phyloP scores from a whole-genome alignment of 2,888 invertebrate species.

The Macropis europaea region DNA sequence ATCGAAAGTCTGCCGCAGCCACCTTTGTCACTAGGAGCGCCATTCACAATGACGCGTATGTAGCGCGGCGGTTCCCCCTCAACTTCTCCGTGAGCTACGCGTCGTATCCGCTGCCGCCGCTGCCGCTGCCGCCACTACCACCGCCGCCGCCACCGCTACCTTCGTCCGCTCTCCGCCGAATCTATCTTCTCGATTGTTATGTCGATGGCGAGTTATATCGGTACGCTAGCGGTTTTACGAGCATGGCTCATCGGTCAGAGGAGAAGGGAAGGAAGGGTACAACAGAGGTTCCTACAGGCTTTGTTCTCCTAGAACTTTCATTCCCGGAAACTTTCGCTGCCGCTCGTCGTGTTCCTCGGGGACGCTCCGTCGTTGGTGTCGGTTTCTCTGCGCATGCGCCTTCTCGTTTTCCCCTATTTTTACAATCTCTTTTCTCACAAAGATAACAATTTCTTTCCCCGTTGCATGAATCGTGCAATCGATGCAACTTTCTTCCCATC shows the following conservation, averaged over 20 bases:
- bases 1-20: constrained; percentile 36
- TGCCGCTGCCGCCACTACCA: constrained; percentile 14
- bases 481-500: not conserved
- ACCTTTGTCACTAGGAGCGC: constrained; percentile 51
- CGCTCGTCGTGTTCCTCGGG: constrained; percentile 41
- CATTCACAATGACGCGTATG: constrained; percentile 49
- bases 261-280: constrained; percentile 52
- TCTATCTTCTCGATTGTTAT: not conserved
- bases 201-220: too few relatives aligned
- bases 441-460: not conserved
- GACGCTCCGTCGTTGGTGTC: constrained; percentile 44
- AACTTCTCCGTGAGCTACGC: too few relatives aligned
- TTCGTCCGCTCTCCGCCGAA: constrained; percentile 26
- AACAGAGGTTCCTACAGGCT: constrained; percentile 49
- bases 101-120: not conserved
- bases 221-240: constrained; percentile 63
- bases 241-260: constrained; percentile 42
- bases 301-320: constrained; percentile 66
- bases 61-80: constrained; percentile 13
- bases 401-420: constrained; percentile 9
- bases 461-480: not conserved
- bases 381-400: constrained; percentile 31
- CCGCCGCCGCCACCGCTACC: constrained; percentile 14
- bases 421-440: constrained; percentile 1
- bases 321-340: constrained; percentile 61